Evolutionary conservation across 2,113 vertebrate genomes (phyloP).

Genomic region (Paradoxurus hermaphroditus): DNA sequence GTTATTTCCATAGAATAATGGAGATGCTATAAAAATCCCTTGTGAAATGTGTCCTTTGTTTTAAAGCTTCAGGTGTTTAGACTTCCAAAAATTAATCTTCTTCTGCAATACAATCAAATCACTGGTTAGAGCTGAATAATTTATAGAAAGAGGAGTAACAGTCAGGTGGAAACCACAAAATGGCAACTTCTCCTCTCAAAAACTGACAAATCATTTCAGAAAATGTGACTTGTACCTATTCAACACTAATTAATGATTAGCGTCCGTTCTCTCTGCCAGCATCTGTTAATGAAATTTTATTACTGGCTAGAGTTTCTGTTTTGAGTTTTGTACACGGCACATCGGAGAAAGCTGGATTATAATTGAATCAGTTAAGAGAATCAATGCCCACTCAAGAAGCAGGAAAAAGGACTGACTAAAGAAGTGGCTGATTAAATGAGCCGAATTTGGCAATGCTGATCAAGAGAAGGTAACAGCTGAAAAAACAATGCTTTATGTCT

Average conservation of each 20-base stretch:
- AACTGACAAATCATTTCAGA: neutral
- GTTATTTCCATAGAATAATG: neutral
- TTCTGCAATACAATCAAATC: neutral
- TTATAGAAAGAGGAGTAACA: neutral
- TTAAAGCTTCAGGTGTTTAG: neutral
- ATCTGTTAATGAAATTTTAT: neutral
- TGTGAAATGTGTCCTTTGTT: neutral
- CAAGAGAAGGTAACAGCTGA: neutral
- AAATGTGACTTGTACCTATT: neutral
- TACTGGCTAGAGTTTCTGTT: neutral
- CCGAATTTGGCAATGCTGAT: neutral
- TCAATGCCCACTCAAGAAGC: neutral
- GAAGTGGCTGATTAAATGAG: neutral
- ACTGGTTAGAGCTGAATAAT: neutral
- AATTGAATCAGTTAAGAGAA: constrained; percentile 9
- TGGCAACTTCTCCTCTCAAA: neutral
- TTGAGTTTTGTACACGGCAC: neutral
- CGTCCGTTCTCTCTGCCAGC: neutral
- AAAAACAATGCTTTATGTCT: constrained; percentile 17
- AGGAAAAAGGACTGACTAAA: neutral
- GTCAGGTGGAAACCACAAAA: neutral
- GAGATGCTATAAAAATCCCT: neutral
- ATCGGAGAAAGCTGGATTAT: neutral
- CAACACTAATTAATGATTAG: neutral
- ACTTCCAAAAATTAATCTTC: neutral